Evolutionary conservation across 1,140 invertebrate genomes (phyloP).

Genomic region (Globodera rostochiensis): DNA sequence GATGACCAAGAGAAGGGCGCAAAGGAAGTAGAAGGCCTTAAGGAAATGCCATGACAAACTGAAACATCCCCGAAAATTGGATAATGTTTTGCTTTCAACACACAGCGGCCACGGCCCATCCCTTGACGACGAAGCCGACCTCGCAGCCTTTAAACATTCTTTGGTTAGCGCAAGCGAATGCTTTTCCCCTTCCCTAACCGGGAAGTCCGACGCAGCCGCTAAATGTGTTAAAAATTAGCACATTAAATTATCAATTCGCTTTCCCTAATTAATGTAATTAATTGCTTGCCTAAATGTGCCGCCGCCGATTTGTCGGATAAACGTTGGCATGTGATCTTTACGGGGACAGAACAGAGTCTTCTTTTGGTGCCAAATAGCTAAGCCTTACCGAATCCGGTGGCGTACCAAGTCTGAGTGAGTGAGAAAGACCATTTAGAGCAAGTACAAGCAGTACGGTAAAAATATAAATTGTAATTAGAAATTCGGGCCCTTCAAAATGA

Average conservation of each 20-base stretch:
- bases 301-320: constrained; percentile 63
- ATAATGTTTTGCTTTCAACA: not conserved
- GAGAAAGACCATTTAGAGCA: not conserved
- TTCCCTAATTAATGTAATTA: not conserved
- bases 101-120: constrained; percentile 64
- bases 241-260: not conserved
- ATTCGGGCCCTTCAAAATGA: too few species aligned
- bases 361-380: not conserved
- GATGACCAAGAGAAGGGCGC: constrained; percentile 54
- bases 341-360: not conserved
- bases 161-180: not conserved
- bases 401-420: constrained; percentile 58
- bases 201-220: constrained; percentile 63
- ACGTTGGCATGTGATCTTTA: constrained; percentile 61
- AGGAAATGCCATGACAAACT: not conserved
- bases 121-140: constrained; percentile 45
- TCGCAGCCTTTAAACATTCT: constrained; percentile 16
- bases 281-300: constrained; percentile 51
- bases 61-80: not conserved
- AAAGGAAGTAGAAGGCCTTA: constrained; percentile 62
- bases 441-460: not conserved
- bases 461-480: too few species aligned
- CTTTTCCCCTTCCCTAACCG: constrained; percentile 35
- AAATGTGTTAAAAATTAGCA: constrained; percentile 57
- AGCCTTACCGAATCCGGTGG: constrained; percentile 46